Evolutionary conservation across 2,113 vertebrate species (phyloP), one percentile per base, ranked within the genome.

Genomic region (Acrocephalus kingi): DNA sequence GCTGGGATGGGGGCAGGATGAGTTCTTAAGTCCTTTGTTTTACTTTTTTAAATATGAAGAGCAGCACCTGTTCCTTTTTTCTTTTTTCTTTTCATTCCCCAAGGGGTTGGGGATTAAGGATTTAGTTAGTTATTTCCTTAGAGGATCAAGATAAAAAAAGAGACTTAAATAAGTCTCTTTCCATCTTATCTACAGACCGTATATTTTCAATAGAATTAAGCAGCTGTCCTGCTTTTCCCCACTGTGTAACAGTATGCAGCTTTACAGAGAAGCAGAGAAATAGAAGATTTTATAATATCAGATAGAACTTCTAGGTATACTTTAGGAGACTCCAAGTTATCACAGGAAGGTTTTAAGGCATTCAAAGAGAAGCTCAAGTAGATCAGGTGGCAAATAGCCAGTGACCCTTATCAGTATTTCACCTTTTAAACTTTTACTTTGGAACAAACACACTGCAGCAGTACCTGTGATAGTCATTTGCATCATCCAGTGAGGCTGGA

Each of bases 61-160:
- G n/a, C n/a, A 75, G 66, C 64, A 90, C 85, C 92, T 92, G 83
- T 68, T 49, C 35, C 18, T 63, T 80, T 64, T 76, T 68, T 51
- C 21, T 45, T 9, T 30, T 8, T 10, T 31, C 56, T 28, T 28
- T 25, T 17, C 2, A 1, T 41, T 49, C 3, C 25, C 61, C 31
- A 54, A 68, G 20, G 39, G 48, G 48, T 15, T 45, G 25, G 25
- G 43, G 92, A 90, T 96, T 96, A 96, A 93, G 90, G 94, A 88
- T 93, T 97, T 95, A 93, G 55, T 88, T 81, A 72, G 72, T 90
- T 92, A 96, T 96, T 96, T 96, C 92, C 93, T 90, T 75, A 86
- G 69, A 87, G 90, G 83, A 96, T 96, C 76, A 79, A 89, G 86
- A 94, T 89, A 54, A 87, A 90, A 94, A 95, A 92, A 31, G 63